Conservation (phyloP, 2,113 vertebrate genomes). For the Dipodomys ordii region DNA sequence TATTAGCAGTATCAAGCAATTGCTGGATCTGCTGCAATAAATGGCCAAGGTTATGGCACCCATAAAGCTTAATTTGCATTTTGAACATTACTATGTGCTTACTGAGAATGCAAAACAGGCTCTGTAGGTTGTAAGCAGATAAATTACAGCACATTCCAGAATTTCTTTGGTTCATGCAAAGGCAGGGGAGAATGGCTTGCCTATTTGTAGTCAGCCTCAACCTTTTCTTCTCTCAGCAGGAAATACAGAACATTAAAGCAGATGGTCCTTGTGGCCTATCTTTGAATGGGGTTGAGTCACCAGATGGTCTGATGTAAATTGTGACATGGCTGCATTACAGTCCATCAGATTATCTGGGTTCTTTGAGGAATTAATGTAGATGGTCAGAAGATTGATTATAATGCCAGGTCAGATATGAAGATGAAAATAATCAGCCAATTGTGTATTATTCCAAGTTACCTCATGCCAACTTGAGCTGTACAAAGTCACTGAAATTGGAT, state of each 20-base stretch:
- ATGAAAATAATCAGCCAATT: constrained; percentile 35
- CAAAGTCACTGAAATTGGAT: constrained; percentile 3
- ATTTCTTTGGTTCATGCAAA: constrained; percentile 37
- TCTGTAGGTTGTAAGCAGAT: constrained; percentile 21
- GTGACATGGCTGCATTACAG: constrained; percentile 32
- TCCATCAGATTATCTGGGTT: constrained; percentile 69
- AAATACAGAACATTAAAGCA: constrained; percentile 7
- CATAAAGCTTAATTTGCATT: constrained; percentile 81
- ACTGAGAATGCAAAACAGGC: constrained; percentile 74
- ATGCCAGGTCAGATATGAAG: constrained; percentile 42
- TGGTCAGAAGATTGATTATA: constrained; percentile 68
- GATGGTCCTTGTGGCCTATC: constrained; percentile 70
- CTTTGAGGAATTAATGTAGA: constrained; percentile 54
- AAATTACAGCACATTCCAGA: constrained; percentile 57
- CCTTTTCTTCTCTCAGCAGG: constrained; percentile 41
- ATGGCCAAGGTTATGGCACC: constrained; percentile 77
- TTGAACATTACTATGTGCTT: constrained; percentile 69
- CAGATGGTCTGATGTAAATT: constrained; percentile 74
- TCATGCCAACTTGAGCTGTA: not conserved
- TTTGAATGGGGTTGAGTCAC: constrained; percentile 46
- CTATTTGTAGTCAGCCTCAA: constrained; percentile 16
- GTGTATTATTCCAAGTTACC: constrained; percentile 25
- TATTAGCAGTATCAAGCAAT: constrained; percentile 76
- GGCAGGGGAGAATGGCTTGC: constrained; percentile 3
- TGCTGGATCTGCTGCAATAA: constrained; percentile 68